Evolutionary conservation across 2,888 invertebrate species (phyloP).

Genomic region (Augiades crinisus): DNA sequence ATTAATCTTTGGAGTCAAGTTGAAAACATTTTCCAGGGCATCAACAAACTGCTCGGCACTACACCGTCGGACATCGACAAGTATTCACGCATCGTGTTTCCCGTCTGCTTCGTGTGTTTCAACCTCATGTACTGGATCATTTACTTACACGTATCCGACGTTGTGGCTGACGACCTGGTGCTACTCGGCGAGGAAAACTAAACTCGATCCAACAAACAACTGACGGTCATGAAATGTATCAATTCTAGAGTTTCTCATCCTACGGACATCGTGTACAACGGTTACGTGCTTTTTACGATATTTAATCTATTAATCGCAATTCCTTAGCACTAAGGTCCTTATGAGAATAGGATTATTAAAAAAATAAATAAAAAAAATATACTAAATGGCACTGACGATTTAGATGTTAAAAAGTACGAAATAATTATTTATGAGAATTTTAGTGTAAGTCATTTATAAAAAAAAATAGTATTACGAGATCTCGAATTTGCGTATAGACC

Average conservation of each 20-base stretch:
- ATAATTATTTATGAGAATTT: constrained; percentile 20
- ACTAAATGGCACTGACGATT: constrained; percentile 27
- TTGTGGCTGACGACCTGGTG: constrained; percentile 95
- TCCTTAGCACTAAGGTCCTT: constrained; percentile 28
- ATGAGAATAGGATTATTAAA: constrained; percentile 27
- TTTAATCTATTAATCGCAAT: constrained; percentile 33
- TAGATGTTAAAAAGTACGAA: constrained; percentile 13
- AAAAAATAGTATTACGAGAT: constrained; percentile 20
- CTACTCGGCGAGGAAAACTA: constrained; percentile 83
- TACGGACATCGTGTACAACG: constrained; percentile 24
- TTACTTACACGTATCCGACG: constrained; percentile 96
- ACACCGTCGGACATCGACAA: constrained; percentile 99
- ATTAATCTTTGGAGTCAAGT: constrained; percentile 43
- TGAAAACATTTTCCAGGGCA: constrained; percentile 80
- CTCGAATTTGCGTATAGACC: constrained; percentile 25
- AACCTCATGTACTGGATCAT: constrained; percentile 99
- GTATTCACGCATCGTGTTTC: constrained; percentile 98
- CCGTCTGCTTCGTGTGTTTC: constrained; percentile 99
- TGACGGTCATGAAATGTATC: constrained; percentile 16
- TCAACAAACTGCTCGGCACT: constrained; percentile 94
- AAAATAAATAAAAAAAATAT: constrained; percentile 27
- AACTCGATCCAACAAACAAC: constrained; percentile 17
- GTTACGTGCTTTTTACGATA: constrained; percentile 34
- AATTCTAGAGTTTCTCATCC: constrained; percentile 14
- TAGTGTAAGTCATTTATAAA: constrained; percentile 14